These are phyloP conservation scores for Yponomeuta malinellus DNA, from an alignment of 2,888 invertebrate genomes.

Conservation along the genomic window DNA sequence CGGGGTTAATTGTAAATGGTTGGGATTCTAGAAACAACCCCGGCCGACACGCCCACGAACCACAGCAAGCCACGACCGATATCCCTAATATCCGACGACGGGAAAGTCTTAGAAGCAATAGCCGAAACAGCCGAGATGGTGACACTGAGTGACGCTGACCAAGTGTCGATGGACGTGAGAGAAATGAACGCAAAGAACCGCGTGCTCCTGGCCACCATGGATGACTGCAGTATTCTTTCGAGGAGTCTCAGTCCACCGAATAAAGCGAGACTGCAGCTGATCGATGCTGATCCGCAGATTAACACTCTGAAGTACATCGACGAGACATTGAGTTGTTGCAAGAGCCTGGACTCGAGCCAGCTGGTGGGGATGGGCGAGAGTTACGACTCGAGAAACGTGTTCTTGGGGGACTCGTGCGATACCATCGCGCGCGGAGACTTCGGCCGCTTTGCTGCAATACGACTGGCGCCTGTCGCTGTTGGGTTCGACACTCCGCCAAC, in stretches of 20 bases:
- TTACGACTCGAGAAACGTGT: conserved; percentile 63
- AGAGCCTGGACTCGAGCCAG: conserved; percentile 66
- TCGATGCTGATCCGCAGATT: conserved; percentile 70
- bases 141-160: conserved; percentile 75
- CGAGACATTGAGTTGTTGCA: conserved; percentile 70
- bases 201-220: conserved; percentile 71
- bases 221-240: conserved; percentile 68
- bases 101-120: conserved; percentile 79
- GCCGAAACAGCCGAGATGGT: conserved; percentile 82
- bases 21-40: conserved; percentile 59
- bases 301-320: conserved; percentile 79
- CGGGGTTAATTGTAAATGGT: conserved; percentile 3
- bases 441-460: conserved; percentile 46
- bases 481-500: conserved; percentile 62
- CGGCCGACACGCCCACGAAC: conserved; percentile 65
- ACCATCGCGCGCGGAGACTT: conserved; percentile 64
- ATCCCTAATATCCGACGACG: conserved; percentile 78
- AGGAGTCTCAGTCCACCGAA: conserved; percentile 66
- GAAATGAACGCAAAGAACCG: conserved; percentile 69
- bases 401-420: conserved; percentile 63
- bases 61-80: conserved; percentile 71
- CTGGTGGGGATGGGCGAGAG: conserved; percentile 69
- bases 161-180: conserved; percentile 55
- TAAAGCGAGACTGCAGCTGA: conserved; percentile 55
- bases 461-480: conserved; percentile 37